Conservation (phyloP, 2,888 invertebrate species). For the Coelogynopora nodosa region DNA sequence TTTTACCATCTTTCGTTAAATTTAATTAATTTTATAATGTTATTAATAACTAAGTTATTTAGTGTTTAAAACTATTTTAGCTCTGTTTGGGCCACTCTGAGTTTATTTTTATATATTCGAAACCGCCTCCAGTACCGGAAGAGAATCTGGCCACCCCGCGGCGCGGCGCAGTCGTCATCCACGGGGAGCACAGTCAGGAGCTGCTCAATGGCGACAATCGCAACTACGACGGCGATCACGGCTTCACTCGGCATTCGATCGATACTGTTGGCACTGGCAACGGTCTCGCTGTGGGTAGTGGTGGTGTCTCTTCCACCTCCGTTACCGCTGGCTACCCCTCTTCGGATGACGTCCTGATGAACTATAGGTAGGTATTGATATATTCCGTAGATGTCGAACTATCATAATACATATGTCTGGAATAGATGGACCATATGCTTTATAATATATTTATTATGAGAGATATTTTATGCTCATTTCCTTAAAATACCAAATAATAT, state of each 20-base stretch:
- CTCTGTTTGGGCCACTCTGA: background rate
- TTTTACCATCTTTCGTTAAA: too few relatives aligned
- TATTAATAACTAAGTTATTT: too few relatives aligned
- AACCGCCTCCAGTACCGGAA: slow-evolving; percentile 70
- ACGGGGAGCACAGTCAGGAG: slow-evolving; percentile 82
- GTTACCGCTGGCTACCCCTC: background rate
- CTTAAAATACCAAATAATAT: too few relatives aligned
- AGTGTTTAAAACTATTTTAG: background rate
- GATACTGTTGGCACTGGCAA: slow-evolving; percentile 70
- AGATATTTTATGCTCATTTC: too few relatives aligned
- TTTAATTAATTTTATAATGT: too few relatives aligned
- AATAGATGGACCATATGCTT: too few relatives aligned
- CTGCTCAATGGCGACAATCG: slow-evolving; percentile 78
- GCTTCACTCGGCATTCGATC: slow-evolving; percentile 82
- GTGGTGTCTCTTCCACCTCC: background rate
- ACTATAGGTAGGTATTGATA: too few relatives aligned
- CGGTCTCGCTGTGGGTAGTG: too few relatives aligned
- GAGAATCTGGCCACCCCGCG: slow-evolving; percentile 82
- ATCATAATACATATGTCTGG: too few relatives aligned
- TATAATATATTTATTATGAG: too few relatives aligned
- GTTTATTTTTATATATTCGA: background rate
- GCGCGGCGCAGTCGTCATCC: slow-evolving; percentile 78
- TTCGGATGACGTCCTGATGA: too few relatives aligned
- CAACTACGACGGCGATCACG: slow-evolving; percentile 70
- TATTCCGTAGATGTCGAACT: too few relatives aligned